Conservation (phyloP, 35 echinoderm and acorn worm species). For the Antedon bifida region DNA sequence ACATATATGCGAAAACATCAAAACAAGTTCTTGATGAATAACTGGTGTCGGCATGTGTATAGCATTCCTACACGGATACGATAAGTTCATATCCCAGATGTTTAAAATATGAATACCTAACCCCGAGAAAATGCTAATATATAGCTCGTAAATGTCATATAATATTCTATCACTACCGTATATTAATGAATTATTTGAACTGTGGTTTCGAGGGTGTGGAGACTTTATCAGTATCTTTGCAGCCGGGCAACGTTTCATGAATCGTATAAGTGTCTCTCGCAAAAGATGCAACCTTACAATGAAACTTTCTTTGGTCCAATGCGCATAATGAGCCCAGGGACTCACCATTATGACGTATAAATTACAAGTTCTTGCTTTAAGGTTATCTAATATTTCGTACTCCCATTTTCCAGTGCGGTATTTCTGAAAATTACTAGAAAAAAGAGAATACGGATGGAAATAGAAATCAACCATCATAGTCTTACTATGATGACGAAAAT, state of each 20-base stretch:
- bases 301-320: slow-evolving; percentile 17
- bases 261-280: slow-evolving; percentile 7
- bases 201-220: slow-evolving; percentile 12
- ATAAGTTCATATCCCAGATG: not conserved
- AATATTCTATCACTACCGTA: slow-evolving; percentile 16
- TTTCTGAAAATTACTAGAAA: no score
- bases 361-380: not conserved
- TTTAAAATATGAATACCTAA: not conserved
- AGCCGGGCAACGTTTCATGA: slow-evolving; percentile 15
- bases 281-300: not conserved
- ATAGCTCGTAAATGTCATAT: not conserved
- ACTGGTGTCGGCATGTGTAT: not conserved
- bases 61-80: not conserved
- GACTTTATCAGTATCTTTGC: slow-evolving; percentile 13
- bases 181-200: not conserved
- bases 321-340: slow-evolving; percentile 32
- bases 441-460: not conserved
- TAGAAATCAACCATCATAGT: not conserved
- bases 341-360: slow-evolving; percentile 14
- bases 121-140: not conserved
- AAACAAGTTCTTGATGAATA: not conserved
- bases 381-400: not conserved
- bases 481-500: not conserved
- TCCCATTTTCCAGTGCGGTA: not conserved
- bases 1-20: slow-evolving; percentile 4